These are phyloP conservation scores for Caenorhabditis afra DNA, from an alignment of 2,888 invertebrate genomes.

Conservation along the genomic window DNA sequence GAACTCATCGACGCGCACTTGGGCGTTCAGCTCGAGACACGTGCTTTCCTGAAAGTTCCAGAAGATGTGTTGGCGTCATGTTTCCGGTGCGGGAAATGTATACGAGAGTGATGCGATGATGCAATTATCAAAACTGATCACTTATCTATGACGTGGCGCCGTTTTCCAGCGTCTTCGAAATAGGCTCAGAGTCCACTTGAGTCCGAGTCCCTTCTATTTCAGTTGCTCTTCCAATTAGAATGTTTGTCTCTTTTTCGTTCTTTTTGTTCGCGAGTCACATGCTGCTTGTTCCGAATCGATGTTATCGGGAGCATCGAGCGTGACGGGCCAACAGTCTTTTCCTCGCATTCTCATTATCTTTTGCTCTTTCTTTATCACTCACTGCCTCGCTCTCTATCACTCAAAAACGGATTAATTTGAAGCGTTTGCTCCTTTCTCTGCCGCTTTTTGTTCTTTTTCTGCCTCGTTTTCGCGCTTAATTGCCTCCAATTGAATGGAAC, in stretches of 20 bases:
- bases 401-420: slow-evolving; percentile 35
- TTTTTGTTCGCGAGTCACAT: not conserved
- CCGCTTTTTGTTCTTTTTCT: too few species aligned
- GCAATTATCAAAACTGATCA: slow-evolving; percentile 15
- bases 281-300: not conserved
- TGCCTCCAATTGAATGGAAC: not conserved
- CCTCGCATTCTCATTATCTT: slow-evolving; percentile 8
- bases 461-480: not conserved
- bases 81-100: slow-evolving; percentile 2
- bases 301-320: slow-evolving; percentile 38
- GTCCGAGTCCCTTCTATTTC: too few species aligned
- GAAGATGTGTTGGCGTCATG: slow-evolving; percentile 1
- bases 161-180: not conserved
- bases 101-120: slow-evolving; percentile 21
- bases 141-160: slow-evolving; percentile 18
- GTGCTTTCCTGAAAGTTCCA: slow-evolving; percentile 70
- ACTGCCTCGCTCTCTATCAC: slow-evolving; percentile 6
- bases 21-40: slow-evolving; percentile 81
- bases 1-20: slow-evolving; percentile 82
- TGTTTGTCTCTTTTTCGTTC: too few species aligned
- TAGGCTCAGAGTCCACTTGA: too few species aligned
- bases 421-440: not conserved
- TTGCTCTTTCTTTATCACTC: slow-evolving; percentile 24
- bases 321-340: slow-evolving; percentile 2
- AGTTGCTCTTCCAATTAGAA: too few species aligned